Conservation (phyloP, 1,140 invertebrate species). For the Scaptomyza graminum region DNA sequence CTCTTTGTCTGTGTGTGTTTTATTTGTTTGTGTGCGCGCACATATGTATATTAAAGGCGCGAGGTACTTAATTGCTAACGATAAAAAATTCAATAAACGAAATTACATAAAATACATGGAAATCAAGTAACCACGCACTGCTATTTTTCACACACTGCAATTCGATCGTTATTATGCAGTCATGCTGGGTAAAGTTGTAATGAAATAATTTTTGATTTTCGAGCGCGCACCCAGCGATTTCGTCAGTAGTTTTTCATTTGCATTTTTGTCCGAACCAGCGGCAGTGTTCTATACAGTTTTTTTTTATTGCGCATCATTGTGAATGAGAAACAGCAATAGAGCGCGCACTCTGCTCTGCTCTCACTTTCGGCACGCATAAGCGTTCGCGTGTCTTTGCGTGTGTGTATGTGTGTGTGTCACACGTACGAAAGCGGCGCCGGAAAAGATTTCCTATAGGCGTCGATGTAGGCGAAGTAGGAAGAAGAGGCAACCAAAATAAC, state of each 20-base stretch:
- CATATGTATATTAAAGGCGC: constrained; percentile 73
- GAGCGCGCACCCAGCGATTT: constrained; percentile 47
- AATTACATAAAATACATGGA: constrained; percentile 71
- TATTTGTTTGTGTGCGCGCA: constrained; percentile 48
- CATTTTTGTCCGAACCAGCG: constrained; percentile 19
- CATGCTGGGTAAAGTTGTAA: constrained; percentile 15
- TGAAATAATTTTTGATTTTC: constrained; percentile 55
- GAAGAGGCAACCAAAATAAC: constrained; percentile 25
- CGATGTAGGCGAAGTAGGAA: constrained; percentile 8
- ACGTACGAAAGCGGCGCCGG: constrained; percentile 46
- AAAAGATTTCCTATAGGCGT: constrained; percentile 50
- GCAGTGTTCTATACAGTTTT: constrained; percentile 57
- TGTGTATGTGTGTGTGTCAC: constrained; percentile 32
- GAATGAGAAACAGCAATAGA: constrained; percentile 67
- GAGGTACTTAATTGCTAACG: constrained; percentile 60
- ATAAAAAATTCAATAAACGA: constrained; percentile 70
- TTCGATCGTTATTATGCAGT: not conserved
- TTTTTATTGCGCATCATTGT: constrained; percentile 80
- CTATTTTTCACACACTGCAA: not conserved
- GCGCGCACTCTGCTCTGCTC: constrained; percentile 54
- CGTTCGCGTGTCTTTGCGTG: constrained; percentile 10
- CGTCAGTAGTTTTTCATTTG: constrained; percentile 63
- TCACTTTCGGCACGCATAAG: constrained; percentile 26
- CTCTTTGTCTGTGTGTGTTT: constrained; percentile 17
- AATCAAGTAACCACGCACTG: constrained; percentile 21